A percentile compares a stretch with the other conserved stretches of the same genome.
These are phyloP conservation scores for Leucophenga montana DNA, from an alignment of 2,888 invertebrate species.

Conservation along the genomic window DNA sequence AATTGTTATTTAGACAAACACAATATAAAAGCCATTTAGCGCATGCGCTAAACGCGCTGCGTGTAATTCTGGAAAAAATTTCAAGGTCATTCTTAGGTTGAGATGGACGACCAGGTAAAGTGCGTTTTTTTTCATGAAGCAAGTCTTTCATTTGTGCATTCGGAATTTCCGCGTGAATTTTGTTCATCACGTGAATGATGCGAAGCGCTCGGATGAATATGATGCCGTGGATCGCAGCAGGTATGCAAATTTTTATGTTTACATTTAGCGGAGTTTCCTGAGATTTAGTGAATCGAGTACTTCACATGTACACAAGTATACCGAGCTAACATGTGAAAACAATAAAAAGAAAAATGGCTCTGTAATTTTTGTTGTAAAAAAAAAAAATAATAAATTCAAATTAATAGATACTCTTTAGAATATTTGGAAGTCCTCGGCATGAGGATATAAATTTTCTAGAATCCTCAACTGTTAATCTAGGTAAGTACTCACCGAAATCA, in stretches of 20 bases:
- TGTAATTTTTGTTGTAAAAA: background rate
- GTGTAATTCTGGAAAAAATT: slow-evolving; percentile 58
- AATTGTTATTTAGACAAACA: slow-evolving; percentile 63
- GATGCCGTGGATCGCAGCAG: slow-evolving; percentile 35
- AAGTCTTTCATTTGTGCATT: slow-evolving; percentile 55
- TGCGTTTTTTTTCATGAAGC: slow-evolving; percentile 35
- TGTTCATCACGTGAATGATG: slow-evolving; percentile 59
- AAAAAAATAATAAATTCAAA: too few relatives aligned
- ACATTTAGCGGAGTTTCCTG: slow-evolving; percentile 54
- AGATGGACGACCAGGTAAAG: slow-evolving; percentile 51
- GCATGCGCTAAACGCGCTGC: slow-evolving; percentile 58
- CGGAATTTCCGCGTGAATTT: slow-evolving; percentile 63
- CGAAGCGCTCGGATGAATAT: slow-evolving; percentile 19
- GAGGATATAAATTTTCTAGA: too few relatives aligned
- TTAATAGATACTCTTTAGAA: too few relatives aligned
- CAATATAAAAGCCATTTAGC: slow-evolving; percentile 65
- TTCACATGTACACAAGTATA: background rate
- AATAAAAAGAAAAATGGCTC: background rate
- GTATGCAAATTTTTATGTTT: slow-evolving; percentile 58
- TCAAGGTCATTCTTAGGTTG: slow-evolving; percentile 63
- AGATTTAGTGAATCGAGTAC: slow-evolving; percentile 48
- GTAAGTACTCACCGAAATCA: too few relatives aligned
- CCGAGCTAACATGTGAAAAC: background rate
- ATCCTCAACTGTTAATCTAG: too few relatives aligned
- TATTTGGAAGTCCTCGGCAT: too few relatives aligned